Evolutionary conservation across 2,888 invertebrate genomes (phyloP).

Genomic region (Gandaritis pyraliata): DNA sequence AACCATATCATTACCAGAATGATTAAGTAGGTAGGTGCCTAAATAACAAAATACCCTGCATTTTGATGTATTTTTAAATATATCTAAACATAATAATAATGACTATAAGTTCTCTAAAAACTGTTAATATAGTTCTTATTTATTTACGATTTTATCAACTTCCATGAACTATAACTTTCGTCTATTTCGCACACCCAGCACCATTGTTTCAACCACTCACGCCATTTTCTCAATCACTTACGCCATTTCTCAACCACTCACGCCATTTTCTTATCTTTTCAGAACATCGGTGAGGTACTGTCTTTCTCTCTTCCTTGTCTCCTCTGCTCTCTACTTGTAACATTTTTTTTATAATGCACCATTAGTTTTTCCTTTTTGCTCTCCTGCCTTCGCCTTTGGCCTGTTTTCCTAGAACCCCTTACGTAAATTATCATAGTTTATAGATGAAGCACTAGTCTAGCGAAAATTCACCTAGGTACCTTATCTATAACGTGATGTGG

Average conservation of each 20-base stretch:
- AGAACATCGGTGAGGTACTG: conserved; percentile 86
- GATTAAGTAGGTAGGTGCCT: too few relatives aligned
- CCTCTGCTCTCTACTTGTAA: conserved; percentile 67
- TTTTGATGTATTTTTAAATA: too few relatives aligned
- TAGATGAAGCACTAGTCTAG: conserved; percentile 44
- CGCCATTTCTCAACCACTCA: conserved; percentile 36
- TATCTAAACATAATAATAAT: background rate
- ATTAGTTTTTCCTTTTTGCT: conserved; percentile 49
- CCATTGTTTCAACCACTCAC: conserved; percentile 65
- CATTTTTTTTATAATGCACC: conserved; percentile 66
- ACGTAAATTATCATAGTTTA: conserved; percentile 30
- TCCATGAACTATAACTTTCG: conserved; percentile 5
- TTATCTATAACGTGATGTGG: conserved; percentile 34
- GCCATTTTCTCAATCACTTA: conserved; percentile 66
- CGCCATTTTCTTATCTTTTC: conserved; percentile 84
- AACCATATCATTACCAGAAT: too few relatives aligned
- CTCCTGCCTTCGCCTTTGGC: conserved; percentile 51
- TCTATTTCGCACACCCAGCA: conserved; percentile 63
- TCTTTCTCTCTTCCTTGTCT: conserved; percentile 71
- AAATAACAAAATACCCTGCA: background rate
- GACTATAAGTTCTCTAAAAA: too few relatives aligned
- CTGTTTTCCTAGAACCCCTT: conserved; percentile 44
- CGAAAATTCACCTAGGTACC: conserved; percentile 26
- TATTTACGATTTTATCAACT: background rate
- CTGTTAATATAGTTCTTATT: too few relatives aligned